phyloP scores from a whole-genome alignment of 1,140 invertebrate species.

The Solenopsis invicta region DNA sequence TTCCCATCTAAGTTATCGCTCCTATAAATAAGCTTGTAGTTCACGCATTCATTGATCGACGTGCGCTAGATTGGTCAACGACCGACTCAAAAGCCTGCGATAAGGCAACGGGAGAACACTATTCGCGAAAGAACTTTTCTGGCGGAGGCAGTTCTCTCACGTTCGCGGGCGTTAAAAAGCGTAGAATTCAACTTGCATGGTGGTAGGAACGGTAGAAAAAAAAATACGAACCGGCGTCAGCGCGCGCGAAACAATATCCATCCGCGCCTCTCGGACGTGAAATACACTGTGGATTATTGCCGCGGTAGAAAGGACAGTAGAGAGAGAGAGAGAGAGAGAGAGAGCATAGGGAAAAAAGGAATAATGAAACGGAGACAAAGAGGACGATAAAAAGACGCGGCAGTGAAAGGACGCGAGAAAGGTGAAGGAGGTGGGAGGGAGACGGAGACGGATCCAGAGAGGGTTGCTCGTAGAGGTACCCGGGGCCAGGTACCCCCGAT shows the following conservation, averaged over 20 bases:
- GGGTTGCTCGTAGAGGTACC: conserved; percentile 66
- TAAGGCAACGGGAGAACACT: conserved; percentile 15
- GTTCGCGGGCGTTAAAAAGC: conserved; percentile 24
- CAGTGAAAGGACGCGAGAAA: conserved; percentile 59
- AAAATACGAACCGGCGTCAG: not conserved
- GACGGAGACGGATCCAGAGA: conserved; percentile 53
- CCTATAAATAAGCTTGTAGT: not conserved
- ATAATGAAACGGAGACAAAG: conserved; percentile 47
- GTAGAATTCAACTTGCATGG: conserved; percentile 34
- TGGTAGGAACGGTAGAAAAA: not conserved
- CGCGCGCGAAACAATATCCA: conserved; percentile 65
- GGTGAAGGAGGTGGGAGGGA: conserved; percentile 10
- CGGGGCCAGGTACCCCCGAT: conserved; percentile 75
- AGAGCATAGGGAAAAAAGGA: conserved; percentile 10
- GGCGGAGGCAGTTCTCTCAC: not conserved
- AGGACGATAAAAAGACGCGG: conserved; percentile 63
- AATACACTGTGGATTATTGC: conserved; percentile 69
- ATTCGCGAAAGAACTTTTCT: conserved; percentile 10
- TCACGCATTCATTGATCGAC: not conserved
- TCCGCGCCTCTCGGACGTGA: conserved; percentile 56
- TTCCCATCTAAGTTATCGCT: not conserved
- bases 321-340: not conserved
- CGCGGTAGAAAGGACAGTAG: conserved; percentile 7
- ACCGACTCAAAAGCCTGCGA: not conserved
- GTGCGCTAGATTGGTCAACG: not conserved